Evolutionary conservation across 2,797 vertebrate species (phyloP), one percentile per base, ranked within the genome.

Genomic region (Melanotaenia boesemani): DNA sequence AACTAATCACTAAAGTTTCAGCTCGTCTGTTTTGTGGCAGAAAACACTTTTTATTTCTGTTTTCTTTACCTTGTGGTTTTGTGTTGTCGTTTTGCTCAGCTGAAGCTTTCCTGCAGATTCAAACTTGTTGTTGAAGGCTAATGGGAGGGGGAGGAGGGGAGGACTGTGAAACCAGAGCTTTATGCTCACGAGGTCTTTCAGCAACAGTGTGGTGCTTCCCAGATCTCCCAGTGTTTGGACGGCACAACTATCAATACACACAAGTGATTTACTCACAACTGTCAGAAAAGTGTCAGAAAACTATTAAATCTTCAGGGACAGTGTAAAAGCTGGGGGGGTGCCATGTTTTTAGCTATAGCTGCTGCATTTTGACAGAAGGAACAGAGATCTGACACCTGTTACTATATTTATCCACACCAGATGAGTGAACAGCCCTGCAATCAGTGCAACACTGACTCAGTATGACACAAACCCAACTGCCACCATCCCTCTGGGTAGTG

Each of bases 391-490:
- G 70, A 86, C 60, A 77, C 72, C 18, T 9, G 71, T 71, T 82
- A 28, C 87, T 91, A 91, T 82, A 76, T 88, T 88, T 89, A 88
- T n/a, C 24, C 15, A 0, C 58, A 18, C 9, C 34, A 60, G 3
- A 30, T 1, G 22, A 32, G 20, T 12, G n/a, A 26, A 18, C 28
- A 37, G 46, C 39, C 16, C 1, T 6, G 20, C 3, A 61, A 46
- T 48, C 52, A 54, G 52, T 24, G 22, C 50, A 54, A 26, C 50
- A 50, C 46, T 10, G 10, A 5, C 39, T 63, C 50, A 24, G n/a
- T 52, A 10, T 10, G 22, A 11, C n/a, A 24, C 50, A 26, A 26
- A 22, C 50, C 8, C 16, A 20, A 20, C 52, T 1, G 22, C 7
- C 52, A 44, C 4, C 41, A 44, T 37, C 41, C 41, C 41, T 44